Evolutionary conservation across 2,113 vertebrate species (phyloP), one percentile per base, ranked within the genome.

Genomic region (Neotoma lepida): DNA sequence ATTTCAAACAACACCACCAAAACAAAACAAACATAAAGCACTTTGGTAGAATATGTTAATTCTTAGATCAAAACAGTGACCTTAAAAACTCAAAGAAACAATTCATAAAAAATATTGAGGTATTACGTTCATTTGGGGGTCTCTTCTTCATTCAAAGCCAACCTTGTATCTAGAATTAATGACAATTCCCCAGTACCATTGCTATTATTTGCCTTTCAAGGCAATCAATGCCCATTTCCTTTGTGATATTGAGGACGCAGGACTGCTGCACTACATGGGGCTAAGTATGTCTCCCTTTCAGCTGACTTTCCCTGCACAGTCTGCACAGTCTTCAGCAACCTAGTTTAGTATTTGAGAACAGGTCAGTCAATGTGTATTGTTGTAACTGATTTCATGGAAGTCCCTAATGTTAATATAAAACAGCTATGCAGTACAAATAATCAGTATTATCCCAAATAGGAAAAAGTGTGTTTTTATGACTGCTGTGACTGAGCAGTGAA

Each of bases 401-500:
- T 84, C 7, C 1, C 13, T 93, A 63, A 86, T 51, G 6, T 39
- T 71, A 74, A 92, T 76, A 46, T 85, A 51, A 44, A 6, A 58
- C 14, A 39, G 14, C 1, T 76, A 49, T 73, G 76, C 89, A 64
- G 35, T 20, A 95, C 17, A 41, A 46, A 84, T 64, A 10, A 51
- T 49, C 33, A 33, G 2, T 49, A 64, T 66, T 58, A 58, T 76
- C 4, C 24, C 64, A 95, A 85, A 71, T 0, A 93, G 7, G 0
- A 28, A 63, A 90, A 93, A 90, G 24, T 80, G 44, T 41, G 64
- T 74, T 51, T 91, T 89, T 78, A 39, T 88, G 35, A 76, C 35
- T 89, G 28, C 30, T 87, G 54, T 90, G 33, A 85, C 15, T 85
- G 63, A 94, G 20, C 10, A 86, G 17, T 86, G 51, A 95, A 95